phyloP scores from a whole-genome alignment of 2,888 invertebrate genomes.

The Oscheius sp. region DNA sequence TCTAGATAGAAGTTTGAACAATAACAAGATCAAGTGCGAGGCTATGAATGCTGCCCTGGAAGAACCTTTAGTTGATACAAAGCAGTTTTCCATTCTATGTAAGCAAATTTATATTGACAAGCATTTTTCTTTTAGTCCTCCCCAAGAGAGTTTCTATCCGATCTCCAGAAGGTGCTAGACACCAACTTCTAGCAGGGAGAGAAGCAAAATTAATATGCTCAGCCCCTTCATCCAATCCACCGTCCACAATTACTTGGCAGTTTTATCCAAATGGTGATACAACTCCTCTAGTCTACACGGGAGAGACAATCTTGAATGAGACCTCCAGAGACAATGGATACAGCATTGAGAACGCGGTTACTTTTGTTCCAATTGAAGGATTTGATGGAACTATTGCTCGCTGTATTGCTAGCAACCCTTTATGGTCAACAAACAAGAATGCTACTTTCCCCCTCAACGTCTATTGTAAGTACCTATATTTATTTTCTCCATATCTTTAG shows the following conservation, averaged over 20 bases:
- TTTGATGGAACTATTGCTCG: conserved; percentile 61
- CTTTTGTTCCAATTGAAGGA: conserved; percentile 61
- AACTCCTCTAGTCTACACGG: conserved; percentile 40
- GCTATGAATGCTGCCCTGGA: conserved; percentile 65
- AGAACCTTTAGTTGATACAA: conserved; percentile 60
- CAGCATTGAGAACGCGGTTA: conserved; percentile 54
- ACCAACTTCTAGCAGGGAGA: conserved; percentile 58
- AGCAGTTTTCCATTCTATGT: conserved; percentile 60
- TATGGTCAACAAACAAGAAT: conserved; percentile 59
- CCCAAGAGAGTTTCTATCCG: conserved; percentile 60
- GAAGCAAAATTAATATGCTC: conserved; percentile 56
- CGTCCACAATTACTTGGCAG: conserved; percentile 57
- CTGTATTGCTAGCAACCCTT: conserved; percentile 65
- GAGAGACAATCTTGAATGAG: conserved; percentile 55
- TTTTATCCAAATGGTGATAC: conserved; percentile 47
- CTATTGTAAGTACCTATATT: conserved; percentile 51
- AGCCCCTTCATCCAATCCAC: conserved; percentile 65
- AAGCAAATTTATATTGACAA: conserved; percentile 28
- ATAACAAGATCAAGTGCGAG: conserved; percentile 61
- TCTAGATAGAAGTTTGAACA: conserved; percentile 65
- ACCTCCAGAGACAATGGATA: conserved; percentile 48
- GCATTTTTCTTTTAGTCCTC: conserved; percentile 41
- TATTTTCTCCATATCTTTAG: conserved; percentile 42
- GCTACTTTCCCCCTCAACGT: conserved; percentile 59
- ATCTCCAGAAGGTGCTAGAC: conserved; percentile 44